Evolutionary conservation across 2,797 vertebrate species (phyloP).

Genomic region (Euphonia xanthogaster): DNA sequence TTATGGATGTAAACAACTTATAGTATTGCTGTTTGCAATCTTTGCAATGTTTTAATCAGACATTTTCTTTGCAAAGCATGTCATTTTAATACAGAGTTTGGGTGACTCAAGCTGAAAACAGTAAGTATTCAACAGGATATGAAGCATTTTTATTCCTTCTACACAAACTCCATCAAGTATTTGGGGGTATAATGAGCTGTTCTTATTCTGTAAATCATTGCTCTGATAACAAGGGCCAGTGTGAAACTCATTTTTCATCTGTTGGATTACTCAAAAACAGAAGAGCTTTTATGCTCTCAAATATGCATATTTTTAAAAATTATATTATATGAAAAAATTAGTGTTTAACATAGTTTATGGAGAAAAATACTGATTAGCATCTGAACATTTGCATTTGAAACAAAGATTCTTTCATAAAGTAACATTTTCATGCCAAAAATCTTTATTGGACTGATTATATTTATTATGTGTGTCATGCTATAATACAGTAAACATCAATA

Average conservation of each 20-base stretch:
- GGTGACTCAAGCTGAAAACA: neutral
- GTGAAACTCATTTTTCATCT: neutral
- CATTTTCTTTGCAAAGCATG: rapidly evolving
- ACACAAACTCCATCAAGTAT: neutral
- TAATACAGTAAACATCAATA: constrained; percentile 13
- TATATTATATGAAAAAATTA: neutral
- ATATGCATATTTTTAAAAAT: neutral
- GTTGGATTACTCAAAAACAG: neutral
- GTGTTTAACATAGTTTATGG: neutral
- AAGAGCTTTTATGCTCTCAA: neutral
- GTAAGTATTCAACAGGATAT: neutral
- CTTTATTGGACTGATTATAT: neutral
- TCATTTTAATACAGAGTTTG: neutral
- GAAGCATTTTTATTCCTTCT: neutral
- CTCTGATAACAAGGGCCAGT: neutral
- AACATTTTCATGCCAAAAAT: neutral
- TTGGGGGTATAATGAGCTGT: neutral
- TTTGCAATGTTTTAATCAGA: neutral
- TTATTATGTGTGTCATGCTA: neutral
- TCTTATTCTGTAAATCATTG: neutral
- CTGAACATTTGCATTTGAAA: neutral
- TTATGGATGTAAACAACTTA: neutral
- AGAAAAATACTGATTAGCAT: neutral
- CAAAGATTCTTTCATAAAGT: neutral
- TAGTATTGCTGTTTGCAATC: neutral